Conservation (phyloP, 1,140 invertebrate genomes). For the Drosophila kohkoa region DNA sequence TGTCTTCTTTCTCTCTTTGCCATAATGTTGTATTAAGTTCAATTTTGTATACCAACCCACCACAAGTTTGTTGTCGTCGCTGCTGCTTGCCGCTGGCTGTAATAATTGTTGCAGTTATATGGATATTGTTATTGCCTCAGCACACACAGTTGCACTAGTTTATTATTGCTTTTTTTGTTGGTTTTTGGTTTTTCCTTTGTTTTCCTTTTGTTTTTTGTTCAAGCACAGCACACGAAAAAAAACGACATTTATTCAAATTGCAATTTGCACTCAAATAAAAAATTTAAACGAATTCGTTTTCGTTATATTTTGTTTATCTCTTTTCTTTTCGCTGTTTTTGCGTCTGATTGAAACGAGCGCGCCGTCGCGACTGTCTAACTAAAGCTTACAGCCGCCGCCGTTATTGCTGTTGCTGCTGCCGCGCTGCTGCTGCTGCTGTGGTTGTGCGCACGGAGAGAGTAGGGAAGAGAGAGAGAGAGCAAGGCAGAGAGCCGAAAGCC, state of each 20-base stretch:
- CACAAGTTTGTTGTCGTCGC: neutral
- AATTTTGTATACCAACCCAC: constrained; percentile 41
- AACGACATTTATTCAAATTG: constrained; percentile 49
- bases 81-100: constrained; percentile 2
- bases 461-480: constrained; percentile 13
- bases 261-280: constrained; percentile 32
- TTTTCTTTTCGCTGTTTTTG: constrained; percentile 19
- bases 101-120: constrained; percentile 3
- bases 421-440: constrained; percentile 15
- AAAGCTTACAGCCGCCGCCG: constrained; percentile 33
- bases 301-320: neutral
- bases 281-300: constrained; percentile 10
- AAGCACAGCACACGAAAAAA: constrained; percentile 66
- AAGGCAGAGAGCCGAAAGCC: constrained; percentile 7
- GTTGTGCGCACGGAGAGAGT: constrained; percentile 11
- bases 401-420: constrained; percentile 12
- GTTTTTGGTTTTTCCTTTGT: constrained; percentile 17
- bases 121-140: constrained; percentile 4
- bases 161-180: constrained; percentile 6
- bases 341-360: constrained; percentile 77
- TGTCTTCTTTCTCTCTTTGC: neutral
- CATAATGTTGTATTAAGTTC: constrained; percentile 26
- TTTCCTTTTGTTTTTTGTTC: constrained; percentile 14
- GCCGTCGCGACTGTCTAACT: constrained; percentile 76
- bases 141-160: constrained; percentile 18